These are phyloP conservation scores for Sebastes elongatus DNA, from an alignment of 2,797 vertebrate species.

Conservation along the genomic window DNA sequence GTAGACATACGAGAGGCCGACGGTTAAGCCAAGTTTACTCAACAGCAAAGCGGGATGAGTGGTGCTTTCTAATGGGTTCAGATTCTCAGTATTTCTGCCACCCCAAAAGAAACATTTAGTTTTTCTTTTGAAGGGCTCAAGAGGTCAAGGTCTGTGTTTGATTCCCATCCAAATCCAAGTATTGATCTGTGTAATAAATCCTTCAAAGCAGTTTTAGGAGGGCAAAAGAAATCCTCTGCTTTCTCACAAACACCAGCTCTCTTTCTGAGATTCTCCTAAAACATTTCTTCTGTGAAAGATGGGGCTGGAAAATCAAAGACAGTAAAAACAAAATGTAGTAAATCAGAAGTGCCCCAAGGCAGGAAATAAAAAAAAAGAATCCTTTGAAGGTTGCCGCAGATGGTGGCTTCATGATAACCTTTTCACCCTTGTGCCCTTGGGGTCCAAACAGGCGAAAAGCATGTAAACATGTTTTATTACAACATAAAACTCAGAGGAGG, in stretches of 20 bases:
- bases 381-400: slow-evolving; percentile 69
- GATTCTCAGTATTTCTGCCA: slow-evolving; percentile 28
- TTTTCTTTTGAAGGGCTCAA: slow-evolving; percentile 50
- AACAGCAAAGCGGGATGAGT: slow-evolving; percentile 31
- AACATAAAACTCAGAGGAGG: slow-evolving; percentile 78
- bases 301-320: slow-evolving; percentile 35
- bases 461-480: slow-evolving; percentile 85
- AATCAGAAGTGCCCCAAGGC: slow-evolving; percentile 43
- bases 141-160: slow-evolving; percentile 67
- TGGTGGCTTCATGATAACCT: slow-evolving; percentile 78
- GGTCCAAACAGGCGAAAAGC: slow-evolving; percentile 61
- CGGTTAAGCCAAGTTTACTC: slow-evolving; percentile 39
- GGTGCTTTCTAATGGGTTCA: slow-evolving; percentile 26
- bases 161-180: slow-evolving; percentile 63
- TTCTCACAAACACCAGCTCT: slow-evolving; percentile 50
- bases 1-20: slow-evolving; percentile 3
- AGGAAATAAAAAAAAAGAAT: slow-evolving; percentile 30
- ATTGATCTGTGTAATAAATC: slow-evolving; percentile 71
- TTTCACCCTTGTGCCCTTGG: slow-evolving; percentile 69
- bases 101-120: slow-evolving; percentile 49
- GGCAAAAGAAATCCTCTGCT: slow-evolving; percentile 36
- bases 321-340: slow-evolving; percentile 47
- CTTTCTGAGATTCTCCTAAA: slow-evolving; percentile 35
- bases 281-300: slow-evolving; percentile 42
- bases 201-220: slow-evolving; percentile 57